phyloP scores from a whole-genome alignment of 2,113 vertebrate genomes.

The Eulemur macaco region DNA sequence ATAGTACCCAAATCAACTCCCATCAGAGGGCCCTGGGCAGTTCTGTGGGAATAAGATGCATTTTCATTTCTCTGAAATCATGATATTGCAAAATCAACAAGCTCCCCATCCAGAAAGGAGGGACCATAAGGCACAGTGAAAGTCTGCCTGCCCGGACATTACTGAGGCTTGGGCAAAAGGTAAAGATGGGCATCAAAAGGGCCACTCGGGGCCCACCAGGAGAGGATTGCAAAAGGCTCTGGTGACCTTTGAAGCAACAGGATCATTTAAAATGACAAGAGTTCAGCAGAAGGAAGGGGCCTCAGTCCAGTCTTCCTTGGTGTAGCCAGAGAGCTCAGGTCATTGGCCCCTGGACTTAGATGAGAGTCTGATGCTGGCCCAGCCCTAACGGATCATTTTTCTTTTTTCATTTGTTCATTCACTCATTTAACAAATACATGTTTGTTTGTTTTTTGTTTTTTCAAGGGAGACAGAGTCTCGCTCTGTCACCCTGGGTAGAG shows the following conservation, averaged over 20 bases:
- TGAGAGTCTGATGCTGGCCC: background rate
- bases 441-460: too few species aligned
- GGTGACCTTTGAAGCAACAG: background rate
- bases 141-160: background rate
- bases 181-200: background rate
- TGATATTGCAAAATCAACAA: conserved; percentile 53
- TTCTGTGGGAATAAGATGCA: background rate
- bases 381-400: background rate
- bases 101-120: background rate
- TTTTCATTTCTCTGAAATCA: conserved; percentile 32
- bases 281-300: background rate
- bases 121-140: background rate
- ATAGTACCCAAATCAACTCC: background rate
- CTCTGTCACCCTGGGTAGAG: too few species aligned
- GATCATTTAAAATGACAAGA: background rate
- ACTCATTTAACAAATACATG: background rate
- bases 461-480: too few species aligned
- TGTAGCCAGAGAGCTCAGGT: background rate
- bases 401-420: background rate
- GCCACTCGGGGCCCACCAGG: background rate
- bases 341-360: background rate
- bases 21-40: background rate
- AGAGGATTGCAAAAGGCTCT: background rate
- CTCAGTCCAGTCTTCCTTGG: background rate
- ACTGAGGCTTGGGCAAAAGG: background rate